These are phyloP conservation scores for Ischnura elegans DNA, from an alignment of 2,888 invertebrate species.

Conservation along the genomic window DNA sequence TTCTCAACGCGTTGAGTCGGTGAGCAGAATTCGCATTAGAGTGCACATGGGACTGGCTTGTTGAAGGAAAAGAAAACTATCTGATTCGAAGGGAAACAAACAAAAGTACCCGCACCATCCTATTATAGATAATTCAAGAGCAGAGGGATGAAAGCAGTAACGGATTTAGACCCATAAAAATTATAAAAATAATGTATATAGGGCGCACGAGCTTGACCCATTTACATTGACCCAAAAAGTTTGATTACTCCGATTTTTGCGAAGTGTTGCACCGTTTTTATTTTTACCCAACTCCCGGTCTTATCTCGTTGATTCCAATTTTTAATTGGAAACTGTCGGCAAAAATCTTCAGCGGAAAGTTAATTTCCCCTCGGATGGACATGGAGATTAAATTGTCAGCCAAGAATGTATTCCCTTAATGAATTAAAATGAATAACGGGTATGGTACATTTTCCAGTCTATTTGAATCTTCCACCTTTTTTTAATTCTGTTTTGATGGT, in stretches of 20 bases:
- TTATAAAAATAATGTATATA: not conserved
- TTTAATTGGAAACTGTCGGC: not conserved
- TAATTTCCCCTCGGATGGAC: not conserved
- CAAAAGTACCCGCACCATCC: not conserved
- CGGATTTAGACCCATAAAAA: not conserved
- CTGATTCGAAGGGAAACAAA: too few relatives aligned
- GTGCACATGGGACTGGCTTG: too few relatives aligned
- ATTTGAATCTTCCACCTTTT: too few relatives aligned
- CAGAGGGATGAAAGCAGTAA: not conserved
- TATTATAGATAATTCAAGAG: not conserved
- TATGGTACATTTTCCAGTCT: too few relatives aligned
- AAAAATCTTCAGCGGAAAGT: not conserved
- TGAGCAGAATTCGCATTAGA: too few relatives aligned
- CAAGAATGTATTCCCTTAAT: not conserved
- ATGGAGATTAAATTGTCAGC: not conserved
- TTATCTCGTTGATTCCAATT: not conserved
- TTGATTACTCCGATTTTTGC: not conserved
- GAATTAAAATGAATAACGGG: too few relatives aligned
- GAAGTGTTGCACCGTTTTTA: not conserved
- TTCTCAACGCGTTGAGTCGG: too few relatives aligned
- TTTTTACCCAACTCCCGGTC: not conserved
- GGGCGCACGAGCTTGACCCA: not conserved
- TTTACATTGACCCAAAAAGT: not conserved
- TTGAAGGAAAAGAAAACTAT: too few relatives aligned
- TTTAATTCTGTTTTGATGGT: too few relatives aligned